Conservation (phyloP, 2,113 vertebrate species). For the Malaclemys terrapin region DNA sequence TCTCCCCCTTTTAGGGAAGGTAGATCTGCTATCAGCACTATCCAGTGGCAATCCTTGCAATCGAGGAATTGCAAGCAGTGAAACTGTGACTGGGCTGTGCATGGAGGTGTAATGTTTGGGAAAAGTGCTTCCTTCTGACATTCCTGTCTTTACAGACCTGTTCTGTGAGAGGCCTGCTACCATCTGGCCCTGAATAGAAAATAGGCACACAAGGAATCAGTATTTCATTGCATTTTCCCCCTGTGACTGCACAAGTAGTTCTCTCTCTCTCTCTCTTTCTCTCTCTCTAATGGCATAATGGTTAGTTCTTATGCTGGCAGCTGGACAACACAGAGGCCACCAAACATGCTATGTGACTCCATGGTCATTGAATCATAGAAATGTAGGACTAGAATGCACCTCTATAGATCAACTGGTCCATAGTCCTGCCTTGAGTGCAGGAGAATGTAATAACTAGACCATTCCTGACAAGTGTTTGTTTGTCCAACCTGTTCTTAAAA, state of each 20-base stretch:
- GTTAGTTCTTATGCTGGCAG: too few species aligned
- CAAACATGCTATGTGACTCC: too few species aligned
- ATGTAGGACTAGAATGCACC: too few species aligned
- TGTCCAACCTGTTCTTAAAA: too few species aligned
- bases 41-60: neutral
- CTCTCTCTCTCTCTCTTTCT: neutral
- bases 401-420: too few species aligned
- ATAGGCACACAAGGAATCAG: neutral
- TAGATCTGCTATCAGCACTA: neutral
- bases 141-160: neutral
- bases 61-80: neutral
- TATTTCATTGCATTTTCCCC: too few species aligned
- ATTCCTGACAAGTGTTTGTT: too few species aligned
- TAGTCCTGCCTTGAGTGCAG: too few species aligned
- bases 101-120: neutral
- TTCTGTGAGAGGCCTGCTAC: neutral
- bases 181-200: neutral
- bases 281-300: neutral
- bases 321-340: too few species aligned
- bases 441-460: too few species aligned
- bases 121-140: neutral
- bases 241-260: neutral
- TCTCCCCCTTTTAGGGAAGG: neutral
- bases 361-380: too few species aligned
- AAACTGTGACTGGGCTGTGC: neutral